phyloP scores from a whole-genome alignment of 1,140 invertebrate species.

The Drosophila persimilis region DNA sequence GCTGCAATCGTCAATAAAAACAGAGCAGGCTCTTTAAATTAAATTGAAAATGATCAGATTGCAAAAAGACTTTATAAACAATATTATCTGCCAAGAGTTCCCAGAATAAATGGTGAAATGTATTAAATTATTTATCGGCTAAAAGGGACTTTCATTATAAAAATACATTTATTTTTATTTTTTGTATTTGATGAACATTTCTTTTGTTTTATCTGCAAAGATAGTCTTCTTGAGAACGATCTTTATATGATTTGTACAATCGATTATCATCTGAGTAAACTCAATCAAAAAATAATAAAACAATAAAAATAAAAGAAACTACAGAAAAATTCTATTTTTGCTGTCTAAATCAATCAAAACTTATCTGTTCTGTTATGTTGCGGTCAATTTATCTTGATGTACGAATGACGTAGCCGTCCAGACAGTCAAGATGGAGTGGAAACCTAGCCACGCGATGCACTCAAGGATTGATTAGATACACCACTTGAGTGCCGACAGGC shows the following conservation, averaged over 20 bases:
- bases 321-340: not conserved
- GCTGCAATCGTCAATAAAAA: conserved; percentile 16
- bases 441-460: conserved; percentile 39
- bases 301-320: not conserved
- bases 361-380: conserved; percentile 25
- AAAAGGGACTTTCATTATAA: too few species aligned
- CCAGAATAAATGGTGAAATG: conserved; percentile 5
- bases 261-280: too few species aligned
- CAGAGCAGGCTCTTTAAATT: conserved; percentile 7
- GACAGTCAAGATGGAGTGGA: conserved; percentile 35
- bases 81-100: conserved; percentile 16
- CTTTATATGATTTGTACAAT: too few species aligned
- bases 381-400: conserved; percentile 42
- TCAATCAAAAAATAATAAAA: too few species aligned
- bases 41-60: conserved; percentile 14
- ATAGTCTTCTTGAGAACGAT: too few species aligned
- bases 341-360: not conserved
- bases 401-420: conserved; percentile 4
- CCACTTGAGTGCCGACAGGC: conserved; percentile 3
- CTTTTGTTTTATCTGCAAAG: too few species aligned
- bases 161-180: too few species aligned
- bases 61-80: conserved; percentile 25
- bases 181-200: too few species aligned
- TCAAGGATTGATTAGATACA: conserved; percentile 52
- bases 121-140: not conserved